These are phyloP conservation scores for Drosophila paramelanica DNA, from an alignment of 2,888 invertebrate species.

Conservation along the genomic window DNA sequence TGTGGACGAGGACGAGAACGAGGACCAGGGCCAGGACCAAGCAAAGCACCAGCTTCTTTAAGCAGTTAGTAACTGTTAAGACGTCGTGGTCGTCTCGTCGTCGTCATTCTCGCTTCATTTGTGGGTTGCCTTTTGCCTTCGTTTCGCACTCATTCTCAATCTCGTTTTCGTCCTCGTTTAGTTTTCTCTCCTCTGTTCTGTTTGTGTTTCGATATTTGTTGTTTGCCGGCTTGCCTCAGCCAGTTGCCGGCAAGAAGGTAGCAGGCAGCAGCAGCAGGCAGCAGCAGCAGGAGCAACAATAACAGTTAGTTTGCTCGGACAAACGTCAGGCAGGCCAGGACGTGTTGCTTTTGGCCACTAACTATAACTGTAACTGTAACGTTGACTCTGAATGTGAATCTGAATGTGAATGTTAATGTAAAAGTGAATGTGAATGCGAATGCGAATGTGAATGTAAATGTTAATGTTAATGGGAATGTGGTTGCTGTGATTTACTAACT, in stretches of 20 bases:
- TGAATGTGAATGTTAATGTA: slow-evolving; percentile 7
- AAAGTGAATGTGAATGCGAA: slow-evolving; percentile 12
- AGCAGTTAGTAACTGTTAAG: slow-evolving; percentile 83
- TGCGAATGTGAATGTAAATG: slow-evolving; percentile 17
- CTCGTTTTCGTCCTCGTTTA: slow-evolving; percentile 4
- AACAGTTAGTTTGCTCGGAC: slow-evolving; percentile 39
- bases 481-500: slow-evolving; percentile 36
- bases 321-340: slow-evolving; percentile 31
- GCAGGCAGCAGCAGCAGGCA: not conserved
- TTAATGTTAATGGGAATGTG: slow-evolving; percentile 16
- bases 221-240: slow-evolving; percentile 43
- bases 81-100: slow-evolving; percentile 81
- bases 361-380: slow-evolving; percentile 5
- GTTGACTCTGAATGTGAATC: slow-evolving; percentile 9
- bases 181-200: slow-evolving; percentile 13
- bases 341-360: slow-evolving; percentile 43
- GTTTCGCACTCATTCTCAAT: slow-evolving; percentile 8
- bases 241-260: slow-evolving; percentile 31
- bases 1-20: not conserved
- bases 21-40: slow-evolving; percentile 9
- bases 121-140: slow-evolving; percentile 30
- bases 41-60: slow-evolving; percentile 77
- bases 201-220: slow-evolving; percentile 40
- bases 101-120: slow-evolving; percentile 48
- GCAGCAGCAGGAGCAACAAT: slow-evolving; percentile 32